phyloP scores from a whole-genome alignment of 2,113 vertebrate species.

The Picathartes gymnocephalus region DNA sequence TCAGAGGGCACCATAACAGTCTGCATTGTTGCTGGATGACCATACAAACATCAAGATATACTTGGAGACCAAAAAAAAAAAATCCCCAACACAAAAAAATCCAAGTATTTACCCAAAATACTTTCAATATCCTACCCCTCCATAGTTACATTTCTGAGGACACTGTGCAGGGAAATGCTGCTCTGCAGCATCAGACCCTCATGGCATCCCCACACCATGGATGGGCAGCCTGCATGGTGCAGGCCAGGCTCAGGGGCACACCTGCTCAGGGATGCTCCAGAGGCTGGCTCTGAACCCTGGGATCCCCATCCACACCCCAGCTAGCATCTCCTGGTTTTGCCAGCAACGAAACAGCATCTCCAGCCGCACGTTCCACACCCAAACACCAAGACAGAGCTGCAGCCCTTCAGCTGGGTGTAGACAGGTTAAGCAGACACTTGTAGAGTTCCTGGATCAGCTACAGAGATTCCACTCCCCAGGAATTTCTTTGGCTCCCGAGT shows the following conservation, averaged over 20 bases:
- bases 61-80: background rate
- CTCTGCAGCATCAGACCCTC: background rate
- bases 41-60: background rate
- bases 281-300: background rate
- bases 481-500: background rate
- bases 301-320: background rate
- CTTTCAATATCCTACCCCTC: background rate
- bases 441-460: background rate
- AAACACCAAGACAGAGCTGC: too few species aligned
- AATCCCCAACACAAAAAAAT: background rate
- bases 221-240: background rate
- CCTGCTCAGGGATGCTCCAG: background rate
- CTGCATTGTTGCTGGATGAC: slow-evolving; percentile 13
- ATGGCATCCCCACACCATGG: background rate
- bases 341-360: background rate
- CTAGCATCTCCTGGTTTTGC: background rate
- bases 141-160: background rate
- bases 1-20: slow-evolving; percentile 34
- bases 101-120: background rate
- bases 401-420: background rate
- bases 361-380: rapidly evolving
- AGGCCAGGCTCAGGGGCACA: background rate
- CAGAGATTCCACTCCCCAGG: background rate
- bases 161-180: background rate
- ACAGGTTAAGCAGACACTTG: background rate